A percentile compares a stretch with the other conserved stretches of the same genome.
phyloP scores from a whole-genome alignment of 2,113 vertebrate genomes.

The Carollia perspicillata region DNA sequence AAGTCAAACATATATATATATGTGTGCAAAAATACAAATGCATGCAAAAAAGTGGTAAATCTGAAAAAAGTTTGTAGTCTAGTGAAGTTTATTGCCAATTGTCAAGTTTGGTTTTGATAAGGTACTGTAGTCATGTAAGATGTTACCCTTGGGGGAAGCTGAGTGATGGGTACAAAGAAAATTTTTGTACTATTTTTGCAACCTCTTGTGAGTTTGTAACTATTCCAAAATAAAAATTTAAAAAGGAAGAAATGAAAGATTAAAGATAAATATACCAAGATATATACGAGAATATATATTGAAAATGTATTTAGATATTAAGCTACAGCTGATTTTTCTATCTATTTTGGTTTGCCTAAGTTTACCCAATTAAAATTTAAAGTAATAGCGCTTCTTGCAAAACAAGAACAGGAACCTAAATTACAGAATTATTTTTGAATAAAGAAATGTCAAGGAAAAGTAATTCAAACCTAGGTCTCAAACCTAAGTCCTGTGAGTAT shows the following conservation, averaged over 20 bases:
- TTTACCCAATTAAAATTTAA: background rate
- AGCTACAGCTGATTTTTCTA: background rate
- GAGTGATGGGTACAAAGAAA: background rate
- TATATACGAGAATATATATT: background rate
- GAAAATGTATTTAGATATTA: background rate
- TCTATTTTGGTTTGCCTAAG: background rate
- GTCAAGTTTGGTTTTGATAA: background rate
- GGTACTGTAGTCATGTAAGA: background rate
- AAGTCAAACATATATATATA: background rate
- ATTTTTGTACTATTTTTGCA: background rate
- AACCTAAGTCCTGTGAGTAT: background rate
- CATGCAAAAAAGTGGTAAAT: background rate
- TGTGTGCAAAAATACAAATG: background rate
- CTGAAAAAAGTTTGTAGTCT: background rate
- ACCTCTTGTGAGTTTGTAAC: background rate
- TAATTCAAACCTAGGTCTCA: background rate
- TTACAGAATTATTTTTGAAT: background rate
- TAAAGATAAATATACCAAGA: background rate
- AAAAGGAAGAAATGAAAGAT: background rate
- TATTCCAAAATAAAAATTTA: constrained; percentile 18
- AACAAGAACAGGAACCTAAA: background rate
- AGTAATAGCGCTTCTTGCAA: background rate
- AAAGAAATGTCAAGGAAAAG: background rate
- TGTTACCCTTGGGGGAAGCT: background rate
- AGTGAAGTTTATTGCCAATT: background rate